Evolutionary conservation across 2,888 invertebrate genomes (phyloP), one percentile per base, ranked within the genome.

Genomic region (Pseudococcus longispinus): DNA sequence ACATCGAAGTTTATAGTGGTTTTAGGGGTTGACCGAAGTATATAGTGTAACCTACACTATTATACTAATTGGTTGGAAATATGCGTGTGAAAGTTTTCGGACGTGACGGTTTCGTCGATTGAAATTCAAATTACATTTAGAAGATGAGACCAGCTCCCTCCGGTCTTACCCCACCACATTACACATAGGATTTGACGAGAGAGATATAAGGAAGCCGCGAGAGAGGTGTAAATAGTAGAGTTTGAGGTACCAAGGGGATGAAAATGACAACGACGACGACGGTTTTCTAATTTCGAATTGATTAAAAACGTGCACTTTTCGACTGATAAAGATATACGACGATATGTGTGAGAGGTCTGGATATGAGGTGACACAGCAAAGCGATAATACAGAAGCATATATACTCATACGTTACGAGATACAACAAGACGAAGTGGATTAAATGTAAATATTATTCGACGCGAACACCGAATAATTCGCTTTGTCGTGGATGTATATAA

Each of bases 401-500:
- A 46, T 13, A 46, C 46, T 9, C 9, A 37, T 37, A 37, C 13
- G 15, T n/a, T 46, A 46, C 55, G 55, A 55, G 13, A 55, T 55
- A 55, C n/a, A 55, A 55, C 55, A 55, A 55, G 55, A n/a, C 55
- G 55, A 55, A n/a, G n/a, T 55, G 55, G 55, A 55, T 55, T 55
- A 55, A 65, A 65, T 20, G 65, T 65, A 65, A 65, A 65, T 65
- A 65, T 65, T 65, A 65, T 65, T 65, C 65, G 65, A 65, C 26
- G 65, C 65, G 23, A 6, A 26, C 26, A n/a, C 6, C 65, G 65
- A 65, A 65, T 65, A 65, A 65, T 65, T 65, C 26, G 65, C 65
- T 65, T 65, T 65, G 65, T 65, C 26, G 55, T 55, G 3, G 5
- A n/a, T 5, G 55, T 46, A 46, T 9, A 46, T 9, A 37, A 37